These are phyloP conservation scores for Tolypeutes matacus DNA, from an alignment of 2,797 vertebrate genomes.

Conservation along the genomic window DNA sequence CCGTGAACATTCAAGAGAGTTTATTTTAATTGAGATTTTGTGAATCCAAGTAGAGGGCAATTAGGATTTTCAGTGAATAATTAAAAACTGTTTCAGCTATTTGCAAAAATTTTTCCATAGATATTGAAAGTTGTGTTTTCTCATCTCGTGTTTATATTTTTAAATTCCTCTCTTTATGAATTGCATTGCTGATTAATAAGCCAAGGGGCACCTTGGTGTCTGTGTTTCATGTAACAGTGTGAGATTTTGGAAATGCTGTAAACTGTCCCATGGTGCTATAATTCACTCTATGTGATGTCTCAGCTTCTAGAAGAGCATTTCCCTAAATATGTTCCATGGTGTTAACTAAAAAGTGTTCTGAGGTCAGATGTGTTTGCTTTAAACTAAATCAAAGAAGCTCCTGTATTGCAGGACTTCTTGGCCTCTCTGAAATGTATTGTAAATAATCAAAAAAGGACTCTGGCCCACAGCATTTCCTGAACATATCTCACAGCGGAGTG, in stretches of 20 bases:
- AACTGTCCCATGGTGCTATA: background rate
- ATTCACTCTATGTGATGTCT: constrained; percentile 9
- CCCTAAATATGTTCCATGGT: background rate
- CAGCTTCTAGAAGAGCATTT: constrained; percentile 38
- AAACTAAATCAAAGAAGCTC: constrained; percentile 47
- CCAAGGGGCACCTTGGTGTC: constrained; percentile 24
- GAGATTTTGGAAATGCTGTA: constrained; percentile 41
- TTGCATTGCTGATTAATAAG: constrained; percentile 30
- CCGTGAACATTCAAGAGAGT: background rate
- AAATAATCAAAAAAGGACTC: constrained; percentile 20
- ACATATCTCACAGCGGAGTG: background rate
- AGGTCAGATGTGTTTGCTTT: constrained; percentile 65
- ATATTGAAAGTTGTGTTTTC: constrained; percentile 47
- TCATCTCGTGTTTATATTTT: constrained; percentile 39
- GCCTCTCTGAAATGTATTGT: background rate
- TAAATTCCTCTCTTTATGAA: background rate
- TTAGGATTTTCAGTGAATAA: constrained; percentile 20
- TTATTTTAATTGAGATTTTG: constrained; percentile 18
- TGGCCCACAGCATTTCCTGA: background rate
- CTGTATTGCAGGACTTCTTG: constrained; percentile 25
- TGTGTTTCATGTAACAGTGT: constrained; percentile 17
- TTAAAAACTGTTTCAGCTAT: constrained; percentile 40
- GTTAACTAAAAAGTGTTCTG: constrained; percentile 10
- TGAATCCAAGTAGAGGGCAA: constrained; percentile 33
- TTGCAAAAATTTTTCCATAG: background rate